A percentile compares a stretch with the other conserved stretches of the same genome.
These are phyloP conservation scores for Samia ricini DNA, from an alignment of 1,140 invertebrate species.

Conservation along the genomic window DNA sequence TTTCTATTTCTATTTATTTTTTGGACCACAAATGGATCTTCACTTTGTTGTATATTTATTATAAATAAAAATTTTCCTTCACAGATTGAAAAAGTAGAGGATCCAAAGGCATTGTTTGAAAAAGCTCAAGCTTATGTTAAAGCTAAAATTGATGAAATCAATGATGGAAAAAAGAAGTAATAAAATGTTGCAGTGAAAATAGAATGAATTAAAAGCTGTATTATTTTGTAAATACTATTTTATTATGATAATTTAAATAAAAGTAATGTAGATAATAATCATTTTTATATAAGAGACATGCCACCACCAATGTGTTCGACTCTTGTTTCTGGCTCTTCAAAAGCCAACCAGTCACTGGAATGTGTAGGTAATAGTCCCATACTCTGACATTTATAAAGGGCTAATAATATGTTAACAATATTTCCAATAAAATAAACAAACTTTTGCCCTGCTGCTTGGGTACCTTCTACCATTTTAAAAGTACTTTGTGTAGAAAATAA, in stretches of 20 bases:
- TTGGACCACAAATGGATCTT: constrained; percentile 42
- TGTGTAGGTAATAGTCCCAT: constrained; percentile 99
- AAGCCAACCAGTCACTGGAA: constrained; percentile 98
- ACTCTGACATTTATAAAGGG: constrained; percentile 98
- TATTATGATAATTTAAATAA: constrained; percentile 50
- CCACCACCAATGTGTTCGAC: constrained; percentile 94
- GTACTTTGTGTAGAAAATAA: constrained; percentile 93
- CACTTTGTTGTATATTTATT: constrained; percentile 13
- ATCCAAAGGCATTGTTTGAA: constrained; percentile 84
- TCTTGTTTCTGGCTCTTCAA: constrained; percentile 93
- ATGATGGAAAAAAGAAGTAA: constrained; percentile 72
- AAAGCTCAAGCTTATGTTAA: constrained; percentile 84
- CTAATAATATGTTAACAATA: constrained; percentile 93
- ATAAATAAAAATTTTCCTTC: constrained; percentile 41
- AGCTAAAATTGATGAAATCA: constrained; percentile 74
- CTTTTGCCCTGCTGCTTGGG: constrained; percentile 93
- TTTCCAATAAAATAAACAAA: constrained; percentile 97
- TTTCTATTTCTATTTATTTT: constrained; percentile 35
- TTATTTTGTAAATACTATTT: constrained; percentile 61
- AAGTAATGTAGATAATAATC: constrained; percentile 34
- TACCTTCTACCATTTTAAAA: constrained; percentile 98
- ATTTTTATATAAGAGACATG: constrained; percentile 79
- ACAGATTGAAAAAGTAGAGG: constrained; percentile 89
- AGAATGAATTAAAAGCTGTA: constrained; percentile 33
- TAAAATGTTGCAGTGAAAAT: constrained; percentile 31